Evolutionary conservation across 2,888 invertebrate genomes (phyloP).

Genomic region (Sphaerophoria rueppellii): DNA sequence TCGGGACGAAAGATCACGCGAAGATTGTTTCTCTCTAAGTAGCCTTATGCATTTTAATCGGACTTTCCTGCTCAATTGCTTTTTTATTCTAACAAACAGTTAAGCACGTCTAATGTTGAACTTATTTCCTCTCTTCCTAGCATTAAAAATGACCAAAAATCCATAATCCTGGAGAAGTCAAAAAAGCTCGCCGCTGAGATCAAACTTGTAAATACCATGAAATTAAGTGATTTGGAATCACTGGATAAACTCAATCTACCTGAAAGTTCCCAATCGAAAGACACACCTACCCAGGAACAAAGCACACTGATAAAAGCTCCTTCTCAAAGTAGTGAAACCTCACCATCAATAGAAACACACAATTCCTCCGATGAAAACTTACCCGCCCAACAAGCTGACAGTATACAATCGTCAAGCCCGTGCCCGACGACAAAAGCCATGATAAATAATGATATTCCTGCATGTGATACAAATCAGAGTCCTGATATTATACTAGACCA

Average conservation of each 20-base stretch:
- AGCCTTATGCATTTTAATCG: too few relatives aligned
- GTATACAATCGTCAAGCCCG: not conserved
- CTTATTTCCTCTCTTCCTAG: constrained; percentile 67
- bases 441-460: constrained; percentile 24
- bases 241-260: constrained; percentile 5
- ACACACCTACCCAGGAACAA: constrained; percentile 5
- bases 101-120: not conserved
- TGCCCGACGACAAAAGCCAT: not conserved
- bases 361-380: constrained; percentile 4
- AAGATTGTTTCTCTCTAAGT: too few relatives aligned
- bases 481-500: not conserved
- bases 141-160: constrained; percentile 77
- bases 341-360: not conserved
- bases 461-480: constrained; percentile 29
- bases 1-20: too few relatives aligned
- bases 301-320: not conserved
- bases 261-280: not conserved
- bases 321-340: not conserved
- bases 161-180: constrained; percentile 77
- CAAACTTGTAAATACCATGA: constrained; percentile 77
- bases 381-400: constrained; percentile 6
- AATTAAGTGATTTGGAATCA: constrained; percentile 57
- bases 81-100: not conserved
- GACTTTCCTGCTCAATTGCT: too few relatives aligned
- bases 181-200: constrained; percentile 78